Conservation (phyloP, 2,797 vertebrate species). For the Melanotaenia boesemani region DNA sequence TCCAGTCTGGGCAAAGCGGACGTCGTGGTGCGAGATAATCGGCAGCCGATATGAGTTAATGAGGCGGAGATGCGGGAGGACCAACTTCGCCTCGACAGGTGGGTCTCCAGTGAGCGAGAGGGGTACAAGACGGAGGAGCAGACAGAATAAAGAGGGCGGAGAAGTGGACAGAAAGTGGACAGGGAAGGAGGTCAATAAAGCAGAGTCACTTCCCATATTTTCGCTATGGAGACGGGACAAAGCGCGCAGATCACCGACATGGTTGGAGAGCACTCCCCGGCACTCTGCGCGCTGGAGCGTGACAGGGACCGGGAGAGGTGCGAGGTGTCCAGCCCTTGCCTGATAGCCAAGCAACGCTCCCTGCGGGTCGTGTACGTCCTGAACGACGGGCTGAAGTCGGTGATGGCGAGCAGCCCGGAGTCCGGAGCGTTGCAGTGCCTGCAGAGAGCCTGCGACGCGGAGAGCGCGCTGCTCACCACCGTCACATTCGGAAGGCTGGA, state of each 20-base stretch:
- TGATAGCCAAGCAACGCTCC: constrained; percentile 82
- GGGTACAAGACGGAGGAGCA: constrained; percentile 37
- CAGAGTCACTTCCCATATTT: constrained; percentile 3
- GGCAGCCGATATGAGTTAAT: constrained; percentile 77
- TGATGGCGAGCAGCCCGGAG: constrained; percentile 88
- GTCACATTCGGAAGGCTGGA: constrained; percentile 91
- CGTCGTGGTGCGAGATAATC: constrained; percentile 80
- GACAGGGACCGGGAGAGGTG: constrained; percentile 60
- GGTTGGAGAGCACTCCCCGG: constrained; percentile 69
- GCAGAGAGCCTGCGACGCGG: constrained; percentile 88
- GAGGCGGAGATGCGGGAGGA: constrained; percentile 75
- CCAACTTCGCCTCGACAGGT: constrained; percentile 68
- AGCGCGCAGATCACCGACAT: constrained; percentile 69
- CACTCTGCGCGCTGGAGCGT: constrained; percentile 48
- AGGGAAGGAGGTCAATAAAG: constrained; percentile 18
- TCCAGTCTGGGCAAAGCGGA: constrained; percentile 69
- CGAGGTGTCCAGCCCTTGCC: constrained; percentile 77
- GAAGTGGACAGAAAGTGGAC: constrained; percentile 26
- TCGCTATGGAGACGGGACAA: constrained; percentile 73
- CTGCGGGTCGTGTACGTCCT: constrained; percentile 89
- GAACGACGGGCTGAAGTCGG: constrained; percentile 85
- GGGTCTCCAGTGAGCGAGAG: constrained; percentile 58
- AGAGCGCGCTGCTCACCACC: constrained; percentile 88
- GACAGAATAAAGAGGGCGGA: constrained; percentile 32
- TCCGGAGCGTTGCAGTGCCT: constrained; percentile 89